Conservation (phyloP, 2,888 invertebrate species). For the Andricus quercusramuli region DNA sequence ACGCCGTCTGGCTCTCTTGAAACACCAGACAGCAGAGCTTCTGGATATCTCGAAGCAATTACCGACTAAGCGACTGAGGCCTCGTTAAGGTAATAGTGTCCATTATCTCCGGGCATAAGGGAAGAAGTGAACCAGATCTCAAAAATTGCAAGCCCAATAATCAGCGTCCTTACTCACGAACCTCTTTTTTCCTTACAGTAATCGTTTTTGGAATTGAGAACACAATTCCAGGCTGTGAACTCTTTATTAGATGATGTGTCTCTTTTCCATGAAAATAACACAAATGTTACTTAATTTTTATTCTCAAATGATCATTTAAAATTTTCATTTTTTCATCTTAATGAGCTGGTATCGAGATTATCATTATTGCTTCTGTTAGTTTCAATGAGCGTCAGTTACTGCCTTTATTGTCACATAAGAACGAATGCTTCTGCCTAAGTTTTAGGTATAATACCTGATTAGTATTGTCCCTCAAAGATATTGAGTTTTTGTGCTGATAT, state of each 20-base stretch:
- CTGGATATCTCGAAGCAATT: conserved; percentile 77
- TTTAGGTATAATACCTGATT: neutral
- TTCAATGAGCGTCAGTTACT: too few relatives aligned
- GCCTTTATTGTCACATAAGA: too few relatives aligned
- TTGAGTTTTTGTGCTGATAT: neutral
- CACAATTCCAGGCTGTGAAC: neutral
- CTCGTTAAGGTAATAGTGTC: conserved; percentile 77
- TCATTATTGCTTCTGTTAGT: too few relatives aligned
- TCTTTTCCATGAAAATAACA: too few relatives aligned
- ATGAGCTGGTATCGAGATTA: too few relatives aligned
- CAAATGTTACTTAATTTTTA: too few relatives aligned
- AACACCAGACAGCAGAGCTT: conserved; percentile 65
- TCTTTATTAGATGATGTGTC: too few relatives aligned
- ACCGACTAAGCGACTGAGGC: conserved; percentile 74
- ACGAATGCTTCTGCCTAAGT: too few relatives aligned
- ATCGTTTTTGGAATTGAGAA: neutral
- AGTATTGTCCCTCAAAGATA: neutral
- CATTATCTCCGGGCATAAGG: conserved; percentile 74
- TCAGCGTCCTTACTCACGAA: conserved; percentile 49
- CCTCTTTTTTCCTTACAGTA: conserved; percentile 20
- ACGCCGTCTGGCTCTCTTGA: conserved; percentile 70
- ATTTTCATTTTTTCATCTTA: too few relatives aligned
- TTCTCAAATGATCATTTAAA: too few relatives aligned
- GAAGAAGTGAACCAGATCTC: conserved; percentile 74
- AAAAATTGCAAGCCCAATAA: conserved; percentile 50